Evolutionary conservation across 2,888 invertebrate genomes (phyloP), one percentile per base, ranked within the genome.

Genomic region (Sphaerophoria rueppellii): DNA sequence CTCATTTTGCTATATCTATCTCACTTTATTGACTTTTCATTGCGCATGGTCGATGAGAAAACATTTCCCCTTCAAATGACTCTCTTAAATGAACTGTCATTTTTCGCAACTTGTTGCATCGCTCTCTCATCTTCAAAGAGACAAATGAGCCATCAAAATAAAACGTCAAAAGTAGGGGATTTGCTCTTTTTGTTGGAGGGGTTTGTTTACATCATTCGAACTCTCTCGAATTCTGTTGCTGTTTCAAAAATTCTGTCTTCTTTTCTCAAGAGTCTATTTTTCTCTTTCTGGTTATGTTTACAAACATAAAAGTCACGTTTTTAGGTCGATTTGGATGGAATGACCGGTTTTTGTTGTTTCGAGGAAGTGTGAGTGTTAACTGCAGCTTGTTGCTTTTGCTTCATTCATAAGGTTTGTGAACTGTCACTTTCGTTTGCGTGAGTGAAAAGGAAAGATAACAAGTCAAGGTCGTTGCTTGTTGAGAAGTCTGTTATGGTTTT

Each of bases 71-170:
- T 32, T n/a, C 58, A 72, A 77, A 32, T 54, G 6, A 11, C 37
- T 87, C 87, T 88, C 73, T 86, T 82, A 82, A 87, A 72, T 77
- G 16, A 78, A 61, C 37, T 82, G 83, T 83, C 78, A 83, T 69
- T 79, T 67, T 71, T 12, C 67, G 82, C 83, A 80, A 88, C 88
- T 82, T 82, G 78, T 83, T 88, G 75, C 48, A 75, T 12, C 35
- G 71, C 72, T 63, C 12, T 58, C 52, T 43, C 57, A 74, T 81
- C 7, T 43, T 60, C 60, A 43, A 77, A 85, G 81, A 85, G 85
- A 76, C 63, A 69, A 76, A 72, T 58, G 2, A 43, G 40, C 0
- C 11, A 34, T 5, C 12, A 75, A 79, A 55, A 37, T 37, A 52
- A 6, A 40, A 6, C 48, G 2, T 11, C 6, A 7, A 24, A 67